These are phyloP conservation scores for Clamator glandarius DNA, from an alignment of 2,797 vertebrate genomes.

Conservation along the genomic window DNA sequence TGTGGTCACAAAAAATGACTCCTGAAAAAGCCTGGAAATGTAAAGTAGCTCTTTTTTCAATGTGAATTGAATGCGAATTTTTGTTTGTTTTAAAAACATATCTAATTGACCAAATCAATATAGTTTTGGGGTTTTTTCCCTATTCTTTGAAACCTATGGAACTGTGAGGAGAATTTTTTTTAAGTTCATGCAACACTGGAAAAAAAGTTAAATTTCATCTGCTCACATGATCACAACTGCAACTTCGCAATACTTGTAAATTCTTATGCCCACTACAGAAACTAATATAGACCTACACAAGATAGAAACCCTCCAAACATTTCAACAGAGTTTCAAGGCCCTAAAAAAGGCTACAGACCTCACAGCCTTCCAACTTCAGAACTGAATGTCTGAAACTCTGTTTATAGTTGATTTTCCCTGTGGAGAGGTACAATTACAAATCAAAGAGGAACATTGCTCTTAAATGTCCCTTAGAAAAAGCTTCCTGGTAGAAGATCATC, in stretches of 20 bases:
- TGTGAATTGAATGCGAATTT: background rate
- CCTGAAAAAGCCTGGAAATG: background rate
- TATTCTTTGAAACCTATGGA: background rate
- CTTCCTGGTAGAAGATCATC: background rate
- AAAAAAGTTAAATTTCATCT: background rate
- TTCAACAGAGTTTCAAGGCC: background rate
- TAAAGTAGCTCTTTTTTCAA: background rate
- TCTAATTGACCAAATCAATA: background rate
- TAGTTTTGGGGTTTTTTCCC: background rate
- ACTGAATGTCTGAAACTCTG: background rate
- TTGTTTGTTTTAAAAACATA: background rate
- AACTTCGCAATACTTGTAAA: background rate
- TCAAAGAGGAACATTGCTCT: background rate
- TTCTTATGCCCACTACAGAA: background rate
- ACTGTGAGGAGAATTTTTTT: background rate
- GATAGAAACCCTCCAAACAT: too few species aligned
- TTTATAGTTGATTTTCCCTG: background rate
- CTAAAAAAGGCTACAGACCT: background rate
- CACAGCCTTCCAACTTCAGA: background rate
- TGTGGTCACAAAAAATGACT: background rate
- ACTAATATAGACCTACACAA: background rate
- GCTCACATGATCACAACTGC: background rate
- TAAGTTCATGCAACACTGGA: background rate
- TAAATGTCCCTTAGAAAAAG: background rate
- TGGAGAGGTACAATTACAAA: background rate